Base-by-base conservation (phyloP, 2,888 invertebrate genomes). In the Zele albiditarsus region DNA sequence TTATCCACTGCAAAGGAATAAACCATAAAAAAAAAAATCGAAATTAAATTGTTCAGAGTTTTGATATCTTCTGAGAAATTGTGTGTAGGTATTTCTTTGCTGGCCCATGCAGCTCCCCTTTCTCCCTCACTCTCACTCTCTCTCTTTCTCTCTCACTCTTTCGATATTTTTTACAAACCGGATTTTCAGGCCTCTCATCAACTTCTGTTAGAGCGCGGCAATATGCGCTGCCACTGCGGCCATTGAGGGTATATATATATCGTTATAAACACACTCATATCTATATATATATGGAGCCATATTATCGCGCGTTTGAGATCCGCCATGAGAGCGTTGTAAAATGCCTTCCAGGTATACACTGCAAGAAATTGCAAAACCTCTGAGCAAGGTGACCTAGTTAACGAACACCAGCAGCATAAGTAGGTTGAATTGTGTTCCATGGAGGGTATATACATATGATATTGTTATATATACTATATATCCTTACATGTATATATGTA, bases 381-480 rank as follows among this genome's bases (percentile, higher is more conserved):
- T 79, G 83, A 46, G 80, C 84, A 85, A 87, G 85, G 85, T 87
- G 84, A 87, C 85, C 87, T 80, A 87, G 83, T 86, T 87, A 42
- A 66, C 46, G 16, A 67, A 12, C 73, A 73, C 20, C 27, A 42
- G 33, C 58, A 16, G 46, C 2, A 33, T 76, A 82, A 82, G 80
- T 84, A 80, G 81, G 78, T 80, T 79, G 81, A 73, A 77, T 72
- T 33, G 62, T 63, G 20, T 33, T 25, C 65, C 73, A 31, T 67
- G 27, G 27, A 38, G 65, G 33, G 31, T 60, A 46, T 14, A 31
- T 33, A 38, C 27, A 58, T 46, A 69, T 53, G 23, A 68, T 20
- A 53, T 53, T 53, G 8, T 53, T 53, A 53, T 20, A 53, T 53
- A 53, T 46, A 3, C 1, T 20, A 53, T 53, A 53, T 53, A 20